Percentiles rank a stretch among this genome's conserved stretches.
These are phyloP conservation scores for Limonius californicus DNA, from an alignment of 1,140 invertebrate species.

Conservation along the genomic window DNA sequence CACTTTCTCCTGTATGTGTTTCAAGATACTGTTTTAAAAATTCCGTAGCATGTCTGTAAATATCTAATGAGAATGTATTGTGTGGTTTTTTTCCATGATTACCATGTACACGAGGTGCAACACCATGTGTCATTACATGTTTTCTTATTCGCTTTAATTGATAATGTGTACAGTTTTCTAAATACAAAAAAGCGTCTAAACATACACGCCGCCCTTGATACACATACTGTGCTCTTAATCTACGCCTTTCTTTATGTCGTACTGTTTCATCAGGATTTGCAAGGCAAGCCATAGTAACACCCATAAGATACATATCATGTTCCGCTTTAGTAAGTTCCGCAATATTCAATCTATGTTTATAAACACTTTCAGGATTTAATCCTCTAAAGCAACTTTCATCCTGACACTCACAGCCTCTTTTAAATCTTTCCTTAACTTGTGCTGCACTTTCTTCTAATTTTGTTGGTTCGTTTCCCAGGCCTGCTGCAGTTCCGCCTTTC, in stretches of 20 bases:
- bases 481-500: constrained; percentile 48
- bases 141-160: constrained; percentile 73
- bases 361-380: constrained; percentile 68
- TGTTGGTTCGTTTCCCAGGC: constrained; percentile 45
- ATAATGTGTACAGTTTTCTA: constrained; percentile 78
- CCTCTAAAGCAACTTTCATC: constrained; percentile 70
- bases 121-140: constrained; percentile 73
- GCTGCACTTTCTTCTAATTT: constrained; percentile 55
- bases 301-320: constrained; percentile 73
- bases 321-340: constrained; percentile 73
- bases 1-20: constrained; percentile 53
- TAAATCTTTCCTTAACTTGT: constrained; percentile 66
- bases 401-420: constrained; percentile 70
- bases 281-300: constrained; percentile 73
- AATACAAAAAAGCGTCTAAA: constrained; percentile 72
- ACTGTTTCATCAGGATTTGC: constrained; percentile 70
- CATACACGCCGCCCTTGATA: constrained; percentile 73
- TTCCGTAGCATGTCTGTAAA: constrained; percentile 70
- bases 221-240: constrained; percentile 69
- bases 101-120: constrained; percentile 70
- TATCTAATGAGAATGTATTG: constrained; percentile 74
- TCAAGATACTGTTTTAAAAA: constrained; percentile 69
- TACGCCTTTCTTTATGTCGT: constrained; percentile 65
- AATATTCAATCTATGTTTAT: constrained; percentile 71
- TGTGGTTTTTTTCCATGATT: constrained; percentile 78